phyloP scores from a whole-genome alignment of 2,888 invertebrate genomes.

The Nomada ferruginata region DNA sequence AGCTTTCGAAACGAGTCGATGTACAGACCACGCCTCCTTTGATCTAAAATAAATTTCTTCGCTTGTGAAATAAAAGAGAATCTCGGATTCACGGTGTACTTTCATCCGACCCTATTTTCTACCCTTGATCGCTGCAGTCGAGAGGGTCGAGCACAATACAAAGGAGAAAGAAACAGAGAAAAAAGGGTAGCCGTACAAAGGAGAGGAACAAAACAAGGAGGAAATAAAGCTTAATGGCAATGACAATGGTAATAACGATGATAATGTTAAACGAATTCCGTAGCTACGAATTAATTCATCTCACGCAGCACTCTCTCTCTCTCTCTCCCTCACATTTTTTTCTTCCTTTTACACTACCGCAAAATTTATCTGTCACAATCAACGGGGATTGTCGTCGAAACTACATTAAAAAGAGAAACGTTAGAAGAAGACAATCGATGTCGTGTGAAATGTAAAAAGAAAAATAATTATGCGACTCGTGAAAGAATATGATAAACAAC shows the following conservation, averaged over 20 bases:
- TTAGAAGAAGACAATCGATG: slow-evolving; percentile 20
- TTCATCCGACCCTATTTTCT: slow-evolving; percentile 53
- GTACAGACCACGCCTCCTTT: slow-evolving; percentile 23
- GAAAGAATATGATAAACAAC: slow-evolving; percentile 30
- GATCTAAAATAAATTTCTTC: slow-evolving; percentile 21
- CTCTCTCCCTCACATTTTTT: background rate
- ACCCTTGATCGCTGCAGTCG: slow-evolving; percentile 64
- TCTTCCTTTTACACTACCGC: background rate
- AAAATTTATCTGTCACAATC: slow-evolving; percentile 38
- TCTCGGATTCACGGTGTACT: slow-evolving; percentile 64
- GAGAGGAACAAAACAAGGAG: slow-evolving; percentile 4
- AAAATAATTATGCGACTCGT: background rate
- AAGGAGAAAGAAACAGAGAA: slow-evolving; percentile 28
- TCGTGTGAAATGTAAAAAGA: slow-evolving; percentile 6
- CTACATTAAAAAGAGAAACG: slow-evolving; percentile 44
- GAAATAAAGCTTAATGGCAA: slow-evolving; percentile 33
- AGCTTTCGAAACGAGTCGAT: slow-evolving; percentile 21
- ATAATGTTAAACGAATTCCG: slow-evolving; percentile 68
- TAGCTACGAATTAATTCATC: slow-evolving; percentile 73
- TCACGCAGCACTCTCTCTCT: slow-evolving; percentile 41
- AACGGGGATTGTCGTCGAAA: slow-evolving; percentile 47
- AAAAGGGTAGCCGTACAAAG: slow-evolving; percentile 20
- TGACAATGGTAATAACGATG: slow-evolving; percentile 48
- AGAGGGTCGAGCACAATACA: slow-evolving; percentile 55
- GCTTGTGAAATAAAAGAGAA: slow-evolving; percentile 21